phyloP scores from a whole-genome alignment of 2,797 vertebrate genomes.

The Mastacembelus armatus region DNA sequence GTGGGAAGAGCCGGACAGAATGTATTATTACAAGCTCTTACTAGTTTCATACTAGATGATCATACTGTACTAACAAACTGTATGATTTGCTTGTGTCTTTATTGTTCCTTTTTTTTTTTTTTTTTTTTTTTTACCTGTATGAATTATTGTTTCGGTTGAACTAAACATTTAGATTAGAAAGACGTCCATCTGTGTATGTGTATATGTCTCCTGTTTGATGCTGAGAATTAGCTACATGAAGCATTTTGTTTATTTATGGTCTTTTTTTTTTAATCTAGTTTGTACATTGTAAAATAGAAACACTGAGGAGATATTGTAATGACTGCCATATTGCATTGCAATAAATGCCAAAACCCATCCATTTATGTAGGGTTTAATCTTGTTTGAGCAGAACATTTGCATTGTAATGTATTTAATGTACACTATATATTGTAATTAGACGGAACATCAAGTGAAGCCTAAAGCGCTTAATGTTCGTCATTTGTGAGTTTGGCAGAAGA shows the following conservation, averaged over 20 bases:
- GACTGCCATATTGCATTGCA: constrained; percentile 90
- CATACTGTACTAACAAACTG: constrained; percentile 82
- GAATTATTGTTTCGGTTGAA: constrained; percentile 72
- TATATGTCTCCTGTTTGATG: constrained; percentile 73
- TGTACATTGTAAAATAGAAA: constrained; percentile 99
- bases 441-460: constrained; percentile 4
- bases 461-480: constrained; percentile 31
- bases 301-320: constrained; percentile 87
- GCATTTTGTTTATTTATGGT: constrained; percentile 99
- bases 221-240: constrained; percentile 94
- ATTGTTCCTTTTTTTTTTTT: constrained; percentile 59
- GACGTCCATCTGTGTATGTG: constrained; percentile 58
- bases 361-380: constrained; percentile 41
- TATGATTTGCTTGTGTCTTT: constrained; percentile 83
- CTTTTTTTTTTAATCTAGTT: constrained; percentile 97
- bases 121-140: constrained; percentile 67
- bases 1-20: constrained; percentile 83
- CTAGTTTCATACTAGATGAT: constrained; percentile 84
- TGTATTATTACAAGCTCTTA: constrained; percentile 88
- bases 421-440: constrained; percentile 8
- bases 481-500: constrained; percentile 56
- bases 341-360: constrained; percentile 91
- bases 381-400: constrained; percentile 27
- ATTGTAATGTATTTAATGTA: constrained; percentile 23
- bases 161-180: constrained; percentile 68